Evolutionary conservation across 2,797 vertebrate genomes (phyloP).

Genomic region (Periparus ater): DNA sequence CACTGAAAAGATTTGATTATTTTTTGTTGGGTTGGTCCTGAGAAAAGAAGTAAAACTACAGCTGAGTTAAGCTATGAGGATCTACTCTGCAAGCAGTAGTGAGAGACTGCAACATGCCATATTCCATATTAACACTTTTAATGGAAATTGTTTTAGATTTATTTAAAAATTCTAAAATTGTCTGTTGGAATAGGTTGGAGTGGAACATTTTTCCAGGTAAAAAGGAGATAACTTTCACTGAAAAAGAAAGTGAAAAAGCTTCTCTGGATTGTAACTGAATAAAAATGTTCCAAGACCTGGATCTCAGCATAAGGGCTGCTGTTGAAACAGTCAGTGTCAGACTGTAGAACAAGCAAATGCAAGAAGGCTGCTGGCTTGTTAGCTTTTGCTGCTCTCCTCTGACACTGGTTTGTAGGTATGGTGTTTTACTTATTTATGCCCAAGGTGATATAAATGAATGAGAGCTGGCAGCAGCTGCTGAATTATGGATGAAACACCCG

Average conservation of each 20-base stretch:
- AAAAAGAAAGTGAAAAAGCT: background rate
- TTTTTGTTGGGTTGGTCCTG: background rate
- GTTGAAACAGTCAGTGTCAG: background rate
- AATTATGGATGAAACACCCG: background rate
- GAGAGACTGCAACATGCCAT: background rate
- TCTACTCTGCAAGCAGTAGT: background rate
- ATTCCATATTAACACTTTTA: accelerated
- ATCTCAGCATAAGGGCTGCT: background rate
- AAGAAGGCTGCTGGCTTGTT: background rate
- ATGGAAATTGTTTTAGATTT: background rate
- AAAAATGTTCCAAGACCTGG: background rate
- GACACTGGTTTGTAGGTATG: background rate
- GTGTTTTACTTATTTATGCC: slow-evolving; percentile 40
- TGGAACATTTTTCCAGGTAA: background rate
- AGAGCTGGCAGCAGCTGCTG: slow-evolving; percentile 11
- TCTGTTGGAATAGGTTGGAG: background rate
- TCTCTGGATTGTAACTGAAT: background rate
- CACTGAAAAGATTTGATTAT: background rate
- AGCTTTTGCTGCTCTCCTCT: background rate
- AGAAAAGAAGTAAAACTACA: background rate
- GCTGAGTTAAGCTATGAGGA: background rate
- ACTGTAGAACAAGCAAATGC: background rate
- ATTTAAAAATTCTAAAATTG: background rate
- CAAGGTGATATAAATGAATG: background rate
- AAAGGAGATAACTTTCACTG: background rate